These are phyloP conservation scores for Onychorhynchus coronatus DNA, from an alignment of 2,113 vertebrate genomes.

Conservation along the genomic window DNA sequence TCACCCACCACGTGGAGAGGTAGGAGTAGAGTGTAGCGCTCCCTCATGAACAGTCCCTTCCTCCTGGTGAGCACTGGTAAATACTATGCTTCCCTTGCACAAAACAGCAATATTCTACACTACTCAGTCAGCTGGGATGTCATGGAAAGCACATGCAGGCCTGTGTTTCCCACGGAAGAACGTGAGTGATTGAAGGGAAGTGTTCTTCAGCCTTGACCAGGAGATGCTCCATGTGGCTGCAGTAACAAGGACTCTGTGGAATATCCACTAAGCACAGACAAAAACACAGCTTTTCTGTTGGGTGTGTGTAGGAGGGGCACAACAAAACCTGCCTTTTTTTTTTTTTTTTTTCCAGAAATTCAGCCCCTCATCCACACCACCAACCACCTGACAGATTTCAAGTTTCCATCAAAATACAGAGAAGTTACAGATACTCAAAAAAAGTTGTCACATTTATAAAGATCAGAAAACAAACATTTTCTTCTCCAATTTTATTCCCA, in stretches of 20 bases:
- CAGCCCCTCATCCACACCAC: background rate
- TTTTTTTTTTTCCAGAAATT: background rate
- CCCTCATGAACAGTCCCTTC: background rate
- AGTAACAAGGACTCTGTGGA: background rate
- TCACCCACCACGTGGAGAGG: background rate
- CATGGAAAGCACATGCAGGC: background rate
- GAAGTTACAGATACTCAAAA: background rate
- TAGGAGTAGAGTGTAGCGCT: background rate
- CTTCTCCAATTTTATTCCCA: background rate
- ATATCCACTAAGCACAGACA: background rate
- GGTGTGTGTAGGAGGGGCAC: background rate
- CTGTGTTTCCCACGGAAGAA: background rate
- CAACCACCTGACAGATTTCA: background rate
- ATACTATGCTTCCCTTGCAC: background rate
- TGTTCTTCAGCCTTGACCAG: background rate
- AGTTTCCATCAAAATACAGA: background rate
- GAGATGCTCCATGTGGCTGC: accelerated
- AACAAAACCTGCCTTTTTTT: background rate
- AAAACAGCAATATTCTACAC: background rate
- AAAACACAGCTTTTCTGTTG: background rate
- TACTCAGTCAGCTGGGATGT: background rate
- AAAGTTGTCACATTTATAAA: background rate
- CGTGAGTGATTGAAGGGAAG: background rate
- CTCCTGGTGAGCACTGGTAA: background rate
- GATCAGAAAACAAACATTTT: background rate